Conservation (phyloP, 2,113 vertebrate species). For the Sapajus apella region DNA sequence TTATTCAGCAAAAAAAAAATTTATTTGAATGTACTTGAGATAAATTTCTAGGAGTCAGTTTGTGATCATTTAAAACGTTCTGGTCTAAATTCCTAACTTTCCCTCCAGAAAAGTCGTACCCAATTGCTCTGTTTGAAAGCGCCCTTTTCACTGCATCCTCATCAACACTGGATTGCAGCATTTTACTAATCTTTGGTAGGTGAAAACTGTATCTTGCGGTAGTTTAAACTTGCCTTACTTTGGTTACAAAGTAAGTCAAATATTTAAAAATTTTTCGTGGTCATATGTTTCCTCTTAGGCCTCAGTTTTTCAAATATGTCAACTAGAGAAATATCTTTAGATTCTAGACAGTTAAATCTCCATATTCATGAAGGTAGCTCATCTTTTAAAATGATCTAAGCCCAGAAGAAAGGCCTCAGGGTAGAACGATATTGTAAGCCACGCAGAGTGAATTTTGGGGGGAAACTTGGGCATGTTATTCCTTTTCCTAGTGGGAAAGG, state of each 20-base stretch:
- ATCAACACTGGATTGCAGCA: neutral
- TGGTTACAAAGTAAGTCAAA: neutral
- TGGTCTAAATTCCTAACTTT: neutral
- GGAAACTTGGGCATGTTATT: neutral
- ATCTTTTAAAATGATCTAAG: conserved; percentile 35
- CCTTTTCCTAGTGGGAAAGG: neutral
- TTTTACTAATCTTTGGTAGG: neutral
- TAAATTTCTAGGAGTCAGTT: neutral
- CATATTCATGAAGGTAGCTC: neutral
- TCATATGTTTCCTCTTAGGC: conserved; percentile 5
- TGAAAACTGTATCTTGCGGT: neutral
- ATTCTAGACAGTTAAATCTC: conserved; percentile 5
- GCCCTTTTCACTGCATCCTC: neutral
- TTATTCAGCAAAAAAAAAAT: neutral
- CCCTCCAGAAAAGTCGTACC: neutral
- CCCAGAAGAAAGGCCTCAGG: conserved; percentile 23
- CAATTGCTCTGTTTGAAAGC: neutral
- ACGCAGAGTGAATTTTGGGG: neutral
- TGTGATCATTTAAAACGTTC: neutral
- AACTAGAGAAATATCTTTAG: neutral
- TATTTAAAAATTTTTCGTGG: neutral
- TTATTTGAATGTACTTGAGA: neutral
- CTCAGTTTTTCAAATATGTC: neutral
- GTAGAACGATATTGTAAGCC: neutral
- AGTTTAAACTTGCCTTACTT: neutral